A percentile compares a stretch with the other conserved stretches of the same genome.
Conservation (phyloP, 2,113 vertebrate species). For the Sialia sialis region DNA sequence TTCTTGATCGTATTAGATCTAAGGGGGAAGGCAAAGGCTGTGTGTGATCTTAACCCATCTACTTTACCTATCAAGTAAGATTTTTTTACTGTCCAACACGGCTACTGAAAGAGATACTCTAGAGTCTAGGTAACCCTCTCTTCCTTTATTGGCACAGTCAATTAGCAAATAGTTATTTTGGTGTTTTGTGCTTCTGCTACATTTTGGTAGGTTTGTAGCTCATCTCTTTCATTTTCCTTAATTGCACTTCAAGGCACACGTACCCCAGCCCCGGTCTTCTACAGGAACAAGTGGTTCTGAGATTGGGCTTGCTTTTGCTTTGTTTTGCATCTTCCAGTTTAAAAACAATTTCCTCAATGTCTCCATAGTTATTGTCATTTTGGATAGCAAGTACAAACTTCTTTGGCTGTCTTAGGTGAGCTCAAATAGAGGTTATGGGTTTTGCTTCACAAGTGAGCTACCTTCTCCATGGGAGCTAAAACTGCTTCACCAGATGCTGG, state of each 20-base stretch:
- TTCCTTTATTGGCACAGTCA: not conserved
- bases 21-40: not conserved
- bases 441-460: not conserved
- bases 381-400: not conserved
- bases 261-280: not conserved
- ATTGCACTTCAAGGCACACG: not conserved
- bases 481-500: not conserved
- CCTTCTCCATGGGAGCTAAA: not conserved
- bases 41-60: not conserved
- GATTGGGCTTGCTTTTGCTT: not conserved
- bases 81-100: not conserved
- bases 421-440: not conserved
- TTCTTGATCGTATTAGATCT: not conserved
- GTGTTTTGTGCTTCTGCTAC: not conserved
- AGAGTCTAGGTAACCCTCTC: not conserved
- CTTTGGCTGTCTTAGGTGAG: not conserved
- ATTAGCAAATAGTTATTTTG: not conserved
- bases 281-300: not conserved
- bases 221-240: not conserved
- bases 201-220: not conserved
- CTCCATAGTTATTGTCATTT: not conserved
- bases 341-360: not conserved
- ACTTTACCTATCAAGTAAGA: not conserved
- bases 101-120: not conserved
- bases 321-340: not conserved